A percentile compares a stretch with the other conserved stretches of the same genome.
phyloP scores from a whole-genome alignment of 2,888 invertebrate genomes.

The Brachyptera putata region DNA sequence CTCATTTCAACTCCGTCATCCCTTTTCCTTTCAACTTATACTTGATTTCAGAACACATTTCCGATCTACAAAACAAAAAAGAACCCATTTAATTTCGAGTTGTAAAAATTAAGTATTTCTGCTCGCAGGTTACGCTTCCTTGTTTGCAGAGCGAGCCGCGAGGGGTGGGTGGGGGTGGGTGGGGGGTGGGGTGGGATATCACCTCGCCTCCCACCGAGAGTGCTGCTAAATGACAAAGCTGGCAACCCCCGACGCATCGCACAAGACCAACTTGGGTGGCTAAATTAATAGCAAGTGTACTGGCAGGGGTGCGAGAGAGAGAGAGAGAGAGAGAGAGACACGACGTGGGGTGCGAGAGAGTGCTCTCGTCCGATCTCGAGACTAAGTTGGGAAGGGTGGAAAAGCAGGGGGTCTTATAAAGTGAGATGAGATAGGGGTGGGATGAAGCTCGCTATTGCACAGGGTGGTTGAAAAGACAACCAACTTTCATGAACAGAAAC shows the following conservation, averaged over 20 bases:
- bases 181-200: neutral
- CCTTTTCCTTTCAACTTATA: too few relatives aligned
- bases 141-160: neutral
- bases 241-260: too few relatives aligned
- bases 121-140: too few relatives aligned
- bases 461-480: neutral
- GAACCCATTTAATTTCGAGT: too few relatives aligned
- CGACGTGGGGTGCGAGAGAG: too few relatives aligned
- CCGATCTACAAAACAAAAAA: too few relatives aligned
- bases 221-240: slow-evolving; percentile 28
- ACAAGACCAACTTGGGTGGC: slow-evolving; percentile 32
- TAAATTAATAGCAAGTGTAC: slow-evolving; percentile 30
- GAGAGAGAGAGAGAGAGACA: slow-evolving; percentile 24
- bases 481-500: too few relatives aligned
- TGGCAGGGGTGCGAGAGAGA: too few relatives aligned
- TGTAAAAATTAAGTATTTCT: too few relatives aligned
- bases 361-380: too few relatives aligned
- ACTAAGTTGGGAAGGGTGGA: slow-evolving; percentile 1
- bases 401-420: slow-evolving; percentile 1
- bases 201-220: neutral
- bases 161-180: neutral
- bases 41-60: too few relatives aligned
- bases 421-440: neutral
- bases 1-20: too few relatives aligned
- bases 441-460: neutral